Evolutionary conservation across 2,113 vertebrate species (phyloP).

Genomic region (Naja naja): DNA sequence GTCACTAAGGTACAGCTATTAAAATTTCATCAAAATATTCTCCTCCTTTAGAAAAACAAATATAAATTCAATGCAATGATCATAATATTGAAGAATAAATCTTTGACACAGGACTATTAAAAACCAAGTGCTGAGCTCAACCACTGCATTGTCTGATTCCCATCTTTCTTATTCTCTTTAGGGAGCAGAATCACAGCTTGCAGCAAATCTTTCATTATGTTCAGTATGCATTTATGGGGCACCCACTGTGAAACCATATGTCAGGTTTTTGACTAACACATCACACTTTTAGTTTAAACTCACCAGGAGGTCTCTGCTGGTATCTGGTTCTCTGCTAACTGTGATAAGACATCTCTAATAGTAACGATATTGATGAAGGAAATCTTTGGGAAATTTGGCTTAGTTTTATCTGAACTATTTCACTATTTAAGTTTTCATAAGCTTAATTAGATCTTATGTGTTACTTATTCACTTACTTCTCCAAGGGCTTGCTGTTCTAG

Average conservation of each 20-base stretch:
- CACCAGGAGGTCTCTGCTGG: not conserved
- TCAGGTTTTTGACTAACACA: slow-evolving; percentile 14
- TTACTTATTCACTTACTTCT: not conserved
- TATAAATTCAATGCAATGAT: not conserved
- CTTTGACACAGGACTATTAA: not conserved
- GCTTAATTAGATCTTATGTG: not conserved
- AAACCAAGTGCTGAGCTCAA: not conserved
- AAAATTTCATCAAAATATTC: not conserved
- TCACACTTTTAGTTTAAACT: slow-evolving; percentile 16
- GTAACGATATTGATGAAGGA: not conserved
- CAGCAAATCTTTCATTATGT: not conserved
- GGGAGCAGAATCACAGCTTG: not conserved
- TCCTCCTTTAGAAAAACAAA: not conserved
- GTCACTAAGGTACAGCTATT: not conserved
- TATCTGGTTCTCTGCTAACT: rapidly evolving
- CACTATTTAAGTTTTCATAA: not conserved
- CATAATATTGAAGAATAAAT: not conserved
- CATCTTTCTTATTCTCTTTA: not conserved
- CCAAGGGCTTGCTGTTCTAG: not conserved
- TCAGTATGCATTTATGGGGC: not conserved
- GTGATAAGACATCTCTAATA: not conserved
- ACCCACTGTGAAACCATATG: slow-evolving; percentile 11
- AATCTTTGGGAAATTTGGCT: not conserved
- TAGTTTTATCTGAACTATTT: not conserved
- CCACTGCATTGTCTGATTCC: not conserved